These are phyloP conservation scores for Mustelus asterias DNA, from an alignment of 2,113 vertebrate genomes.

Conservation along the genomic window DNA sequence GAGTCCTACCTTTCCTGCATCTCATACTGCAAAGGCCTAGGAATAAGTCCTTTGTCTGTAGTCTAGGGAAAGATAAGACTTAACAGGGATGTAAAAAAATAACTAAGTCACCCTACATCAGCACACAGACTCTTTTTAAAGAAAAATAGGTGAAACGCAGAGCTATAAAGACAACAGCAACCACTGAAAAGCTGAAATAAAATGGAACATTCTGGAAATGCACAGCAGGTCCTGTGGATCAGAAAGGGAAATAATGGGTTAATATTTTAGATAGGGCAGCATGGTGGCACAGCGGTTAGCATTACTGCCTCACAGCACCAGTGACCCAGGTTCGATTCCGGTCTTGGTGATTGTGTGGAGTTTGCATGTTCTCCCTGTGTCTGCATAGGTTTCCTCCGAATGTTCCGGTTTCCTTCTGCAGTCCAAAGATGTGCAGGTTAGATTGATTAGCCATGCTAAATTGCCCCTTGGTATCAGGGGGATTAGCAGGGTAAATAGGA, in stretches of 20 bases:
- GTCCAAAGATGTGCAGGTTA: too few relatives aligned
- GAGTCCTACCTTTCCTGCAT: not conserved
- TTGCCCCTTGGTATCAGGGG: too few relatives aligned
- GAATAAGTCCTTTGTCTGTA: too few relatives aligned
- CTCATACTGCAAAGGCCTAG: not conserved
- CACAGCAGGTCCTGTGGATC: not conserved
- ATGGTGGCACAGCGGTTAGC: too few relatives aligned
- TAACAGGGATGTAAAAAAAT: not conserved
- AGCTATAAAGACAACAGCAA: not conserved
- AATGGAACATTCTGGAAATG: not conserved
- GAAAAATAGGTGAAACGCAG: not conserved
- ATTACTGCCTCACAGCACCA: too few relatives aligned
- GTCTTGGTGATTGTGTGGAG: too few relatives aligned
- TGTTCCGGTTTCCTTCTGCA: too few relatives aligned
- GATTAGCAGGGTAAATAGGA: too few relatives aligned
- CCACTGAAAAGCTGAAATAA: not conserved
- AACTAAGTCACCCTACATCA: not conserved
- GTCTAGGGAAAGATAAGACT: not conserved
- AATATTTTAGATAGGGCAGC: not conserved
- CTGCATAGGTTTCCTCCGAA: too few relatives aligned
- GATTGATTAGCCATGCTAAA: too few relatives aligned
- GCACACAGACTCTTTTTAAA: not conserved
- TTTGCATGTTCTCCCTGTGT: too few relatives aligned
- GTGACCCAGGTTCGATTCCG: too few relatives aligned
- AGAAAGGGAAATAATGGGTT: not conserved